Percentiles rank a stretch among this genome's conserved stretches.
phyloP scores from a whole-genome alignment of 2,797 vertebrate species.

The Eulemur albifrons region DNA sequence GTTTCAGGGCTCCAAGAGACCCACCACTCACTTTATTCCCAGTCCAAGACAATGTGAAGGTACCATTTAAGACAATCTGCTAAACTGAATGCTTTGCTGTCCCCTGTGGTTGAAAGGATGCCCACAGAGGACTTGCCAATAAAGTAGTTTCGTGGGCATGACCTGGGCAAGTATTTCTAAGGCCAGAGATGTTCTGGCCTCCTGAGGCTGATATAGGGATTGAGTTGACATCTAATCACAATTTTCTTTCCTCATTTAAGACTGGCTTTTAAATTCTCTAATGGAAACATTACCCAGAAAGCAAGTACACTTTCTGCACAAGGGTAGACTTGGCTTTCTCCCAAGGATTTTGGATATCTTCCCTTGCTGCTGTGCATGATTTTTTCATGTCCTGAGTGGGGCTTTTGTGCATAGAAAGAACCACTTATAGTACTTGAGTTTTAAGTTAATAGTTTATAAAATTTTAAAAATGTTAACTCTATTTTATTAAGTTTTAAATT shows the following conservation, averaged over 20 bases:
- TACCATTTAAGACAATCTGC: background rate
- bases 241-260: background rate
- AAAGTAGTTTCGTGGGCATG: background rate
- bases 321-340: constrained; percentile 10
- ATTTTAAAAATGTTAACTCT: background rate
- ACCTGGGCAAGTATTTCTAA: background rate
- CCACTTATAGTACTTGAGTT: constrained; percentile 10
- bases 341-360: background rate
- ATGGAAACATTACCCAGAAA: background rate
- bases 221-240: background rate
- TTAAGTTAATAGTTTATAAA: constrained; percentile 46
- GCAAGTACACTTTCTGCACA: background rate
- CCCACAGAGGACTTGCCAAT: background rate
- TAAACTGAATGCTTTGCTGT: background rate
- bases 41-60: background rate
- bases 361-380: background rate
- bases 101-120: background rate
- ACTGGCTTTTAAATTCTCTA: background rate
- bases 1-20: background rate
- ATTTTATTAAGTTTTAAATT: constrained; percentile 56
- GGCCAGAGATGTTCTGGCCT: background rate
- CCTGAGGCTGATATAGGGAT: background rate
- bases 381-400: background rate
- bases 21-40: background rate
- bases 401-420: constrained; percentile 7